These are phyloP conservation scores for Pollimyrus isidori DNA, from an alignment of 2,113 vertebrate genomes.

Conservation along the genomic window DNA sequence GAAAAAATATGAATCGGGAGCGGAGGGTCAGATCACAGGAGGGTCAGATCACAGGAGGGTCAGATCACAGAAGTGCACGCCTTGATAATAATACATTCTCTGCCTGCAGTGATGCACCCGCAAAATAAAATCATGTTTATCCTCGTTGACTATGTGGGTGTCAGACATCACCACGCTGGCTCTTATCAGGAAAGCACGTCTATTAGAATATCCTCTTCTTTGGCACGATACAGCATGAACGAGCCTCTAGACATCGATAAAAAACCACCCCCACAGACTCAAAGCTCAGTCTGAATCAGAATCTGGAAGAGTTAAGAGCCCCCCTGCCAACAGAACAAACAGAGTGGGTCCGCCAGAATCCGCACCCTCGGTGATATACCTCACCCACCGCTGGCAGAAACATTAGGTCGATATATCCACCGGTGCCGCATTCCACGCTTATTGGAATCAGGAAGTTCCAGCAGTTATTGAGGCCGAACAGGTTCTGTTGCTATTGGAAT, in stretches of 20 bases:
- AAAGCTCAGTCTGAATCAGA: background rate
- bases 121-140: slow-evolving; percentile 1
- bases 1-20: background rate
- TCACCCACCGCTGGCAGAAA: background rate
- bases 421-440: background rate
- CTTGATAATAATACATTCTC: background rate
- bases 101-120: background rate
- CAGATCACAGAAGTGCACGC: background rate
- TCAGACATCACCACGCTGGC: background rate
- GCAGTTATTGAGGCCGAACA: background rate
- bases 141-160: background rate
- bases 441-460: background rate
- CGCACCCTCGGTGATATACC: background rate
- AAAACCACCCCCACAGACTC: background rate
- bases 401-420: background rate
- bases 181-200: background rate
- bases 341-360: background rate
- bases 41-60: background rate
- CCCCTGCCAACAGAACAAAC: background rate
- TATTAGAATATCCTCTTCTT: background rate
- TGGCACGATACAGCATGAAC: background rate
- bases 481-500: slow-evolving; percentile 3
- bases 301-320: background rate
- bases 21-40: background rate
- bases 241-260: background rate